phyloP scores from a whole-genome alignment of 2,888 invertebrate genomes.

The Brachypalpus laphriformis region DNA sequence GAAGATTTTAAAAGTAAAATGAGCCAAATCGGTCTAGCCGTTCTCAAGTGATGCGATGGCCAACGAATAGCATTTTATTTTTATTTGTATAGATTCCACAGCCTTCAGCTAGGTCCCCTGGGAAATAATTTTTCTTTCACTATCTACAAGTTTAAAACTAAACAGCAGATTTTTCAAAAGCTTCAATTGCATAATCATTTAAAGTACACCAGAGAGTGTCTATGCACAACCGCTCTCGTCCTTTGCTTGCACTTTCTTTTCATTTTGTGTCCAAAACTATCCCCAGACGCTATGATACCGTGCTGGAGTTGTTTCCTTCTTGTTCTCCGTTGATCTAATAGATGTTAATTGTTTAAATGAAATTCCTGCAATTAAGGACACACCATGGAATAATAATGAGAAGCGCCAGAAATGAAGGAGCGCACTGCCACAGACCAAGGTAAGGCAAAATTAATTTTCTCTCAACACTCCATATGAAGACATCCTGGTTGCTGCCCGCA shows the following conservation, averaged over 20 bases:
- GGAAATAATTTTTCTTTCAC: no score
- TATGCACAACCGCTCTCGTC: background rate
- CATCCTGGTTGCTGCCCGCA: constrained; percentile 46
- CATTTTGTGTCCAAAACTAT: constrained; percentile 10
- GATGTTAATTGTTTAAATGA: constrained; percentile 81
- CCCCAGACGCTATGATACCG: constrained; percentile 3
- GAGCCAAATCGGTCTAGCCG: no score
- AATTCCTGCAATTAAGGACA: constrained; percentile 81
- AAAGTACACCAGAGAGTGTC: constrained; percentile 3
- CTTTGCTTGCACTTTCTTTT: background rate
- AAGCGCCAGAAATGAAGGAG: constrained; percentile 44
- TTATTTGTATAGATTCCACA: no score
- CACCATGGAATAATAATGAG: constrained; percentile 77
- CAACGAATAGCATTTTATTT: no score
- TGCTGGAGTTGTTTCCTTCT: constrained; percentile 11
- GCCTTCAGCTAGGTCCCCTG: no score
- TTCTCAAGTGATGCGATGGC: no score
- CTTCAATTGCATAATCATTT: no score
- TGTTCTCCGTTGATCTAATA: constrained; percentile 76
- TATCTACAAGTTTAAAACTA: no score
- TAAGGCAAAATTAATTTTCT: constrained; percentile 52
- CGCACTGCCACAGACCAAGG: constrained; percentile 4
- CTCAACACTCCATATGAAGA: constrained; percentile 39
- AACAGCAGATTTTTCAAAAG: no score
- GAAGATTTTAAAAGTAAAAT: no score